These are phyloP conservation scores for Chymomyza procnemis DNA, from an alignment of 2,888 invertebrate species.

Conservation along the genomic window DNA sequence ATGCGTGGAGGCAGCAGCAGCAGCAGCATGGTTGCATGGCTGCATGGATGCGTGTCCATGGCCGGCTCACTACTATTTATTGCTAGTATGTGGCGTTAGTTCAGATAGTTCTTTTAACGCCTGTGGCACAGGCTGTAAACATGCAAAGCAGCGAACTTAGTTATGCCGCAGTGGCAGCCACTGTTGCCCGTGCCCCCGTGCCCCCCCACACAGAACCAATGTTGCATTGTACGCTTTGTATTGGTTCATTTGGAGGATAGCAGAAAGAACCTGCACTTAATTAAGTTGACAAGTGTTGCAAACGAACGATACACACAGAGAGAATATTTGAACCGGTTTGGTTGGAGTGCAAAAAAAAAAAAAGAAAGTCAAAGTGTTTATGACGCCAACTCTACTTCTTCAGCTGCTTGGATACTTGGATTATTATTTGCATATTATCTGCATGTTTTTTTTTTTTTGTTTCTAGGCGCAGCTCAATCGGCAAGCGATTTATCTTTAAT, in stretches of 20 bases:
- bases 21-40: conserved; percentile 25
- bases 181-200: no score
- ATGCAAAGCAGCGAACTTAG: conserved; percentile 54
- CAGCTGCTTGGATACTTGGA: not conserved
- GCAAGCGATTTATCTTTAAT: not conserved
- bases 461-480: not conserved
- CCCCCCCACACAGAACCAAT: no score
- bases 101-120: conserved; percentile 60
- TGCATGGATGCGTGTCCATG: conserved; percentile 1
- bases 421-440: not conserved
- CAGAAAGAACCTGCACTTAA: not conserved
- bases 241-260: not conserved
- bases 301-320: not conserved
- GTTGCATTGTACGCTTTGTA: not conserved
- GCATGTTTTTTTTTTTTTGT: not conserved
- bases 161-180: conserved; percentile 37
- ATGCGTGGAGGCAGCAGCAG: conserved; percentile 35
- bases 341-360: not conserved
- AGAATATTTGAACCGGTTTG: not conserved
- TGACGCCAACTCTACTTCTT: no score
- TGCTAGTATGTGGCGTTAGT: conserved; percentile 58
- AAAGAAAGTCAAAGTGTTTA: not conserved
- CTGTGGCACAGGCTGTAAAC: conserved; percentile 29
- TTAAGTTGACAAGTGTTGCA: not conserved
- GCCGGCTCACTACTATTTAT: conserved; percentile 42